Conservation (phyloP, 2,113 vertebrate species). For the Megaceryle torquata region DNA sequence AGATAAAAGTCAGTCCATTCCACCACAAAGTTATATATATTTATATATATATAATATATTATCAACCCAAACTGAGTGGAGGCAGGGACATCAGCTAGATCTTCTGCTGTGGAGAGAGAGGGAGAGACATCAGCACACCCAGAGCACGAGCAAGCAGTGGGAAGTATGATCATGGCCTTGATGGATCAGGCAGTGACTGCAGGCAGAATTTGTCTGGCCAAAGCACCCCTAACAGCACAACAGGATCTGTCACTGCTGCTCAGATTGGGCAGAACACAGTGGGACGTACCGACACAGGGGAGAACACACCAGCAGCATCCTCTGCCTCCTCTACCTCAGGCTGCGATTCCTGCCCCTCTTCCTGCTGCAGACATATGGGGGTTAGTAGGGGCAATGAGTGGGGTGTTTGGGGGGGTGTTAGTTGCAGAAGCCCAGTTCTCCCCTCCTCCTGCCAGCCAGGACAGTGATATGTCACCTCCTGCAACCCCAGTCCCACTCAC, state of each 20-base stretch:
- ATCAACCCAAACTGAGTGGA: conserved; percentile 66
- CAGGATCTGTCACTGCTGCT: conserved; percentile 12
- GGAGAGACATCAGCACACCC: background rate
- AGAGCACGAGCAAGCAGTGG: rapidly evolving
- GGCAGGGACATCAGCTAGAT: conserved; percentile 67
- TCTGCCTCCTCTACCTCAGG: conserved; percentile 71
- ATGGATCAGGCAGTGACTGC: background rate
- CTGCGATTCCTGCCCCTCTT: conserved; percentile 72
- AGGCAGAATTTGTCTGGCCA: background rate
- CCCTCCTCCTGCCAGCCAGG: background rate
- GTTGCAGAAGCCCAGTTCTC: background rate
- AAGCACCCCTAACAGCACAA: conserved; percentile 8
- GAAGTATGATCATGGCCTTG: background rate
- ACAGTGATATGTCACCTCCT: background rate
- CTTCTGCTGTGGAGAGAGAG: conserved; percentile 76
- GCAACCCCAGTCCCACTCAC: background rate
- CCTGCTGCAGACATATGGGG: conserved; percentile 74
- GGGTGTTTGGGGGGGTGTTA: background rate
- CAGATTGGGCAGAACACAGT: background rate
- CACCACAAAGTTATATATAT: conserved; percentile 69
- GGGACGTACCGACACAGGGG: conserved; percentile 70
- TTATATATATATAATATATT: conserved; percentile 66
- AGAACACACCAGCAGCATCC: conserved; percentile 52
- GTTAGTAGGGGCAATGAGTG: conserved; percentile 52
- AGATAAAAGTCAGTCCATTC: conserved; percentile 73